Percentiles rank a stretch among this genome's conserved stretches.
phyloP scores from a whole-genome alignment of 2,797 vertebrate species.

The Sebastes dallii region DNA sequence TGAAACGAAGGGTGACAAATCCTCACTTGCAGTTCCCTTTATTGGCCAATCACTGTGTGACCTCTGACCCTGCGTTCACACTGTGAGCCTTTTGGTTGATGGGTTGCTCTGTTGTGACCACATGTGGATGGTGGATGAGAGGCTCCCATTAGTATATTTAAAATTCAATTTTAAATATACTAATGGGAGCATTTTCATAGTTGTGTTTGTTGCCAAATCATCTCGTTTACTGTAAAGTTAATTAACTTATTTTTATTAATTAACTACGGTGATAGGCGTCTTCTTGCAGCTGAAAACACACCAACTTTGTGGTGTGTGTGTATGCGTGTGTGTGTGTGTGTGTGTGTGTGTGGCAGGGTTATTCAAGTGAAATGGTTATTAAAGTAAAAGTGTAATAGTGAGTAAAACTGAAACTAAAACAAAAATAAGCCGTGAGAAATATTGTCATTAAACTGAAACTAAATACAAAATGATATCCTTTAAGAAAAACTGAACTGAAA shows the following conservation, averaged over 20 bases:
- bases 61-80: constrained; percentile 34
- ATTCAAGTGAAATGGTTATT: no score
- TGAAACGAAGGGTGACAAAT: constrained; percentile 20
- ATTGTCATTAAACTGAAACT: no score
- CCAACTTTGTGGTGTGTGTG: neutral
- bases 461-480: no score
- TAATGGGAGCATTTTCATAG: neutral
- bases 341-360: neutral
- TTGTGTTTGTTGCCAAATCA: neutral
- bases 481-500: no score
- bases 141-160: neutral
- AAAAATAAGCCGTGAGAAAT: no score
- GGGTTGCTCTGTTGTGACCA: constrained; percentile 25
- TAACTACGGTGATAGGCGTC: neutral
- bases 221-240: neutral
- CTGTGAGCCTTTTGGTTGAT: constrained; percentile 15
- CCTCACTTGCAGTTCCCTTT: constrained; percentile 22
- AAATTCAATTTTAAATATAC: neutral
- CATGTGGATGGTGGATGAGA: constrained; percentile 21
- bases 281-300: neutral
- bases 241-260: neutral
- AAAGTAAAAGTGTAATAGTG: no score
- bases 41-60: constrained; percentile 32
- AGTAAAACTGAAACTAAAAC: no score
- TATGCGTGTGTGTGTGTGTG: neutral